Evolutionary conservation across 2,888 invertebrate genomes (phyloP).

Genomic region (Eugnorisma glareosa): DNA sequence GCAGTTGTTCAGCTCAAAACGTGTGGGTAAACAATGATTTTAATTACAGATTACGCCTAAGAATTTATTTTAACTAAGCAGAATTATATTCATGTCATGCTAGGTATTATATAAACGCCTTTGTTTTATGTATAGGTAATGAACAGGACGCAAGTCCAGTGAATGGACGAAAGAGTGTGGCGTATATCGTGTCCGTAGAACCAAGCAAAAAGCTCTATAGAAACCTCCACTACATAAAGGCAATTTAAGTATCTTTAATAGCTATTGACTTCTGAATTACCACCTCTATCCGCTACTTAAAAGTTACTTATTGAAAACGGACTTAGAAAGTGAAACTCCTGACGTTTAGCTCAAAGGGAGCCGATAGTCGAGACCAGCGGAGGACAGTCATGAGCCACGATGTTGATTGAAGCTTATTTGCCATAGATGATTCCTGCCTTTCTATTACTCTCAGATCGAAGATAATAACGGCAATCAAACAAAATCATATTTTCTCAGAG

Average conservation of each 20-base stretch:
- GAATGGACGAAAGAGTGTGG: not conserved
- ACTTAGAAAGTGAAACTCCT: conserved; percentile 29
- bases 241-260: conserved; percentile 24
- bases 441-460: conserved; percentile 62
- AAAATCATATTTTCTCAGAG: conserved; percentile 65
- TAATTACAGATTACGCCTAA: conserved; percentile 66
- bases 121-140: conserved; percentile 27
- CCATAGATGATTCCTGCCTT: conserved; percentile 46
- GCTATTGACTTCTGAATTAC: conserved; percentile 43
- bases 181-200: not conserved
- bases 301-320: conserved; percentile 18
- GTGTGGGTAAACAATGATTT: conserved; percentile 71
- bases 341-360: conserved; percentile 22
- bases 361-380: conserved; percentile 6
- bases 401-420: conserved; percentile 56
- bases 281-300: conserved; percentile 32
- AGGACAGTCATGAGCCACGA: conserved; percentile 19
- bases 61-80: conserved; percentile 56
- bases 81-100: conserved; percentile 38
- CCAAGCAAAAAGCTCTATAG: not conserved
- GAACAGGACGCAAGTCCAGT: conserved; percentile 5
- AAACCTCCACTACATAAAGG: conserved; percentile 4
- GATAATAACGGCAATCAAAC: conserved; percentile 70
- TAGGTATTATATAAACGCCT: conserved; percentile 15
- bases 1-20: conserved; percentile 52